A percentile compares a stretch with the other conserved stretches of the same genome.
Conservation (phyloP, 2,888 invertebrate species). For the Caenorhabditis plicata region DNA sequence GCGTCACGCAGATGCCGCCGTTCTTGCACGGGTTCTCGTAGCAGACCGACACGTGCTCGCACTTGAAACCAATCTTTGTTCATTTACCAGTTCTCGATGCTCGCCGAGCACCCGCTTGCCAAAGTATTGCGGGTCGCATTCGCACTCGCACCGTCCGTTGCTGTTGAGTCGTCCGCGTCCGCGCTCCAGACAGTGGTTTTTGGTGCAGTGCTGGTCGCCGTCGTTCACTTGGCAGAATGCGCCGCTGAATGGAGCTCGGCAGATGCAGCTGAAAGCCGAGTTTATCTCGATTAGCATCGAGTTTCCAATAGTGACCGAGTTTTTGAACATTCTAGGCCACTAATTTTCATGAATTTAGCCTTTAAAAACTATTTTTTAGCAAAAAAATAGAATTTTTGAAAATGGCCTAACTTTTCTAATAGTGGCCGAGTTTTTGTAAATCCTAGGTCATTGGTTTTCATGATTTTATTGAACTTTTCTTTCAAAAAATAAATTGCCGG, state of each 20-base stretch:
- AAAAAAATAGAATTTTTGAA: too few species aligned
- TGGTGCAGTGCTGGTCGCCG: too few species aligned
- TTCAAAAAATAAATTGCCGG: too few species aligned
- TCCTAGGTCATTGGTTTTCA: too few species aligned
- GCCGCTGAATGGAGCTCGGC: slow-evolving; percentile 26
- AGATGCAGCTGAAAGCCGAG: slow-evolving; percentile 26
- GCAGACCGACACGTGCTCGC: slow-evolving; percentile 30
- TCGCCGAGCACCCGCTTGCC: slow-evolving; percentile 22
- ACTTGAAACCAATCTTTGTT: slow-evolving; percentile 9
- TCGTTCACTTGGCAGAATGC: too few species aligned
- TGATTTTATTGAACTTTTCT: too few species aligned
- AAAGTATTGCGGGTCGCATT: slow-evolving; percentile 36
- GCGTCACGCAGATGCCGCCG: slow-evolving; percentile 25
- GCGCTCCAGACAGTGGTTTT: slow-evolving; percentile 31
- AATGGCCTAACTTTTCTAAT: too few species aligned
- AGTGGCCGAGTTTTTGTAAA: too few species aligned
- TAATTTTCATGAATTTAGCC: too few species aligned
- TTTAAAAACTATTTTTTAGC: too few species aligned
- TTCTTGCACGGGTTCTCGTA: slow-evolving; percentile 22
- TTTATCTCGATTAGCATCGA: too few species aligned
- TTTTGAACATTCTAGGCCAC: background rate
- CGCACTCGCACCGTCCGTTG: slow-evolving; percentile 27
- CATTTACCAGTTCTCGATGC: background rate
- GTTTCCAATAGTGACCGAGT: too few species aligned
- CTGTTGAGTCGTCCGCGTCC: slow-evolving; percentile 14